phyloP scores from a whole-genome alignment of 2,113 vertebrate genomes.

The human region GRCh38 chr5:155480001-155480500 shows the following conservation, averaged over 20 bases:
- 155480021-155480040: background rate
- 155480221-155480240: background rate
- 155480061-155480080: conserved; percentile 9
- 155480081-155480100: background rate
- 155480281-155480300: conserved; percentile 4
- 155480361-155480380: background rate
- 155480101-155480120: background rate
- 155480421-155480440: conserved; percentile 66
- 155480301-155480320: background rate
- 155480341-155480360: conserved; percentile 2
- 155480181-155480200: background rate
- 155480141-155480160: background rate
- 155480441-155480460: conserved; percentile 64
- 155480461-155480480: conserved; percentile 40
- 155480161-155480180: conserved; percentile 27
- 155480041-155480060: background rate
- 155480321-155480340: background rate
- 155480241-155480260: background rate
- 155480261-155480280: background rate
- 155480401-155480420: background rate
- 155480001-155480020: background rate
- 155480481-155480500: conserved; percentile 72
- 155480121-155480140: background rate
- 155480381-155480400: background rate
- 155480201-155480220: background rate